Percentiles rank a stretch among this genome's conserved stretches.
These are phyloP conservation scores for Pachypsylla venusta DNA, from an alignment of 1,140 invertebrate genomes.

Conservation along the genomic window DNA sequence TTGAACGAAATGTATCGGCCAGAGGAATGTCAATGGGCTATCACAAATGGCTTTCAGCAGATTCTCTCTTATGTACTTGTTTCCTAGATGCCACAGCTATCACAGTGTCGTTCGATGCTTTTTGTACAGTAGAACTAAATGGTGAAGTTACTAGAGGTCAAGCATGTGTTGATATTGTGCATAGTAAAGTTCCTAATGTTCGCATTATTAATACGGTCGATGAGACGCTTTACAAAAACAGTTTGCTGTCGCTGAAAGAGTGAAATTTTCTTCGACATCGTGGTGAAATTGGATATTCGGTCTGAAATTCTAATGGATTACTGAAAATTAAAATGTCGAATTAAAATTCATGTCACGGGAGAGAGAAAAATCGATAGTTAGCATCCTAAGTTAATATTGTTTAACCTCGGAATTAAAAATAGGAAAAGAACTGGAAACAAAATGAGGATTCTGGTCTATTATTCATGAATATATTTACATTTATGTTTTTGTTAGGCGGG, in stretches of 20 bases:
- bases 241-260: background rate
- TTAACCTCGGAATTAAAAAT: too few relatives aligned
- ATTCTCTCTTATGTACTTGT: constrained; percentile 38
- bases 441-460: too few relatives aligned
- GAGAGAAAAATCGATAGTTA: too few relatives aligned
- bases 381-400: too few relatives aligned
- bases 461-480: too few relatives aligned
- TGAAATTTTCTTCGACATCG: too few relatives aligned
- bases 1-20: constrained; percentile 29
- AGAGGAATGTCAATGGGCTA: constrained; percentile 25
- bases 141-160: constrained; percentile 29
- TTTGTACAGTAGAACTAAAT: constrained; percentile 27
- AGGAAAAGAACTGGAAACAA: too few relatives aligned
- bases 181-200: constrained; percentile 22
- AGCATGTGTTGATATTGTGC: constrained; percentile 26
- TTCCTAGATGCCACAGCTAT: constrained; percentile 28
- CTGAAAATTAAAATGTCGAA: too few relatives aligned
- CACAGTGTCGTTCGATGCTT: constrained; percentile 13
- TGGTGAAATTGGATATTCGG: too few relatives aligned
- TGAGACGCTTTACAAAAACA: background rate
- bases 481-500: too few relatives aligned
- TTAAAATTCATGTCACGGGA: too few relatives aligned
- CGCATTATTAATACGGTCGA: constrained; percentile 21
- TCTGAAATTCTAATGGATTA: too few relatives aligned
- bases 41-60: constrained; percentile 36